Evolutionary conservation across 2,113 vertebrate genomes (phyloP), one percentile per base, ranked within the genome.

Genomic region (Hylia prasina): DNA sequence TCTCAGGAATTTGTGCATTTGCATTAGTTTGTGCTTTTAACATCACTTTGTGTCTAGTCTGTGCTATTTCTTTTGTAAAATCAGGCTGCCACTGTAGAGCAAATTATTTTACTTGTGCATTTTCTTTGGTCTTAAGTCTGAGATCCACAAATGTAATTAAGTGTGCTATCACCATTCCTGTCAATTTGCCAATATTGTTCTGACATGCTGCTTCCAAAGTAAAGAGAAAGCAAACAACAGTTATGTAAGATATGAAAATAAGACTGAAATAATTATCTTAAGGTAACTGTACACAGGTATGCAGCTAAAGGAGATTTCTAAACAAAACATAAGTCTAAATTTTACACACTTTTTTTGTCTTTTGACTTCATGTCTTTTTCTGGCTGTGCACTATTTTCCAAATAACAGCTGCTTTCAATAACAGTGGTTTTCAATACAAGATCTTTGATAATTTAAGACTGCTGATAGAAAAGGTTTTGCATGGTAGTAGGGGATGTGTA

Each of bases 251-350:
- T 48, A 35, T 16, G 23, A 88, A 93, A 92, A 70, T 42, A 65
- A 10, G 15, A 47, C 33, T 71, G 72, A 84, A 89, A 71, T 60
- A 60, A 47, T 81, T 79, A 13, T 12, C 28, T 77, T 24, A 4
- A 4, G n/a, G 13, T 21, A 58, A 48, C 11, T 60, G 8, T 2
- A 66, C 1, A 0, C 22, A 85, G 11, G 2, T 63, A 63, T 27
- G 18, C 6, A 87, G 12, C 11, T 76, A 40, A 89, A 89, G 13
- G 3, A 58, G 17, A 27, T 66, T 70, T 81, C 23, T 47, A 66
- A 73, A 39, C 14, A 12, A 87, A 87, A 68, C 4, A 13, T 4
- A 9, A 4, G 18, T 73, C 73, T 44, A 64, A 50, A 48, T 3
- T 70, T 69, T 65, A 5, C 8, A 35, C 8, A n/a, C 5, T 12